phyloP scores from a whole-genome alignment of 2,888 invertebrate genomes.

The Callimorpha dominula region DNA sequence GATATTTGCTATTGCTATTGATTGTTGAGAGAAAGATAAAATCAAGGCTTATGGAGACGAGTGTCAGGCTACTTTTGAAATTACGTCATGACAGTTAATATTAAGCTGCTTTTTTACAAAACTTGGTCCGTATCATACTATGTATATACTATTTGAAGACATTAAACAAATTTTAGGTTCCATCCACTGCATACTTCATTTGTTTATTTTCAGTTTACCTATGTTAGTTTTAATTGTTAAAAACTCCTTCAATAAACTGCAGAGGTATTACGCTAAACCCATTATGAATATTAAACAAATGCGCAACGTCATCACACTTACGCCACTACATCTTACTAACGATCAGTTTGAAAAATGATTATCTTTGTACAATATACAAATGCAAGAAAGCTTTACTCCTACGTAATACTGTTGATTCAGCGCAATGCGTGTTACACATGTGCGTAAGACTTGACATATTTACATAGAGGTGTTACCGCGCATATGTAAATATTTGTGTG shows the following conservation, averaged over 20 bases:
- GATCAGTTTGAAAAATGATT: conserved; percentile 33
- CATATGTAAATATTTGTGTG: conserved; percentile 23
- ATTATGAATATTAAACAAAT: neutral
- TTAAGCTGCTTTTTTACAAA: too few species aligned
- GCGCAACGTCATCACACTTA: conserved; percentile 13
- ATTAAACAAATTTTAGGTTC: too few species aligned
- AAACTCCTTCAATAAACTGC: neutral
- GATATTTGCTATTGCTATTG: conserved; percentile 22
- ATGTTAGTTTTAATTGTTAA: too few species aligned
- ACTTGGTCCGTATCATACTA: too few species aligned
- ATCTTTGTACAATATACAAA: conserved; percentile 12
- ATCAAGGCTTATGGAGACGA: neutral
- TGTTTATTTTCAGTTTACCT: too few species aligned
- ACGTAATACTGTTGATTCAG: conserved; percentile 18
- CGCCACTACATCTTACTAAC: conserved; percentile 27
- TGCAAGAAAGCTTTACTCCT: conserved; percentile 14
- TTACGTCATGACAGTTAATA: too few species aligned
- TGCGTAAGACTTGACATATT: conserved; percentile 21
- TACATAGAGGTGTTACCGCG: conserved; percentile 42
- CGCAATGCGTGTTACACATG: conserved; percentile 48
- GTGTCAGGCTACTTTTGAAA: neutral
- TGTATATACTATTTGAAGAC: too few species aligned
- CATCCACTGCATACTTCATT: too few species aligned
- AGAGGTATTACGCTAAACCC: neutral
- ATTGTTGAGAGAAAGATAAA: conserved; percentile 12